Evolutionary conservation across 2,888 invertebrate species (phyloP).

Genomic region (Cactoblastis cactorum): DNA sequence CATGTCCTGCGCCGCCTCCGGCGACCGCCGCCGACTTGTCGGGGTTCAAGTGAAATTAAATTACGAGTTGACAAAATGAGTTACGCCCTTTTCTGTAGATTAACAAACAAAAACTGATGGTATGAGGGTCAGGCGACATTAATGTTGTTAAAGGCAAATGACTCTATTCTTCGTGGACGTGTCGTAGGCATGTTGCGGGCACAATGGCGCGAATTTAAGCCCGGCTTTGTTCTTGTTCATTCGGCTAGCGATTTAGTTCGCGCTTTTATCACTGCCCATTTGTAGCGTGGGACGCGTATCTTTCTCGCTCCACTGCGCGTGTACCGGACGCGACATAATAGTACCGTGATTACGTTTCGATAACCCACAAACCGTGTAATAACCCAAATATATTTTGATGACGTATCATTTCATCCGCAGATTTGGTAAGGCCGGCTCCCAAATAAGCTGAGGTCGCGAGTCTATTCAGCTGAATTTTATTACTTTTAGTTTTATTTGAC

Average conservation of each 20-base stretch:
- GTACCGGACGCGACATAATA: conserved; percentile 28
- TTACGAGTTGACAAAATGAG: conserved; percentile 78
- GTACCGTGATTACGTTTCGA: conserved; percentile 27
- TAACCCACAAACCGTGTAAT: conserved; percentile 25
- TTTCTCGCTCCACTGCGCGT: conserved; percentile 36
- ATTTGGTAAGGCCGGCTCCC: background rate
- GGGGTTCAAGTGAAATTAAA: conserved; percentile 74
- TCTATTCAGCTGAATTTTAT: conserved; percentile 1
- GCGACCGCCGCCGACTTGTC: conserved; percentile 40
- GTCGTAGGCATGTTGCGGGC: conserved; percentile 43
- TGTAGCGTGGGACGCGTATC: conserved; percentile 38
- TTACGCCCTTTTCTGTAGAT: conserved; percentile 78
- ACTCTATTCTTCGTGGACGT: conserved; percentile 70
- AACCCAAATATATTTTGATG: conserved; percentile 8
- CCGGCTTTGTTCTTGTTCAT: conserved; percentile 67
- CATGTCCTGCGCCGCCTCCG: conserved; percentile 54
- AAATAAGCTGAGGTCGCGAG: background rate
- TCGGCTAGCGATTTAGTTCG: conserved; percentile 63
- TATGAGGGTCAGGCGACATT: conserved; percentile 70
- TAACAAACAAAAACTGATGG: conserved; percentile 79
- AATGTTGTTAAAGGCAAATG: conserved; percentile 76
- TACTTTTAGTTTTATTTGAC: conserved; percentile 1
- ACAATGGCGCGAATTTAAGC: conserved; percentile 72
- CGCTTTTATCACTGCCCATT: conserved; percentile 65
- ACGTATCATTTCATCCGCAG: conserved; percentile 1